Evolutionary conservation across 2,113 vertebrate genomes (phyloP).

Genomic region (Gallinago paraguaiae): DNA sequence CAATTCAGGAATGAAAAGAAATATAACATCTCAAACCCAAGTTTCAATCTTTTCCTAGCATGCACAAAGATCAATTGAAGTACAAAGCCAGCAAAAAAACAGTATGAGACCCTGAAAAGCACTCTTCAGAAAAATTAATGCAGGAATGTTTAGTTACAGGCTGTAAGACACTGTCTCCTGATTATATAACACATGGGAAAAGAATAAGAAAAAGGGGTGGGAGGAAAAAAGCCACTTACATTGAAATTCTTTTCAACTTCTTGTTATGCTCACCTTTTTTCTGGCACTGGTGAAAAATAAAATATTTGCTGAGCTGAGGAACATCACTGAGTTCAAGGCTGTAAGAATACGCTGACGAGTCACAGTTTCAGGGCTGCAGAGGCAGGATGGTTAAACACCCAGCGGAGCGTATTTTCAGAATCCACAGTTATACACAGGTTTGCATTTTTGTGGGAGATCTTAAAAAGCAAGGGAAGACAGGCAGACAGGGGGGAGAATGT

Average conservation of each 20-base stretch:
- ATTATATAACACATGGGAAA: background rate
- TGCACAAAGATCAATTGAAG: background rate
- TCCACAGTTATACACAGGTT: too few species aligned
- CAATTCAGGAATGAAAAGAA: background rate
- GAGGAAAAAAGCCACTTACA: background rate
- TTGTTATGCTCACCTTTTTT: background rate
- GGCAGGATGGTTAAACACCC: background rate
- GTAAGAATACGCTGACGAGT: background rate
- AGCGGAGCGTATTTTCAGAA: background rate
- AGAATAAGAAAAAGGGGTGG: background rate
- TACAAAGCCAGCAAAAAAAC: background rate
- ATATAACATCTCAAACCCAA: background rate
- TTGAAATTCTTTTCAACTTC: background rate
- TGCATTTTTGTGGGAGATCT: background rate
- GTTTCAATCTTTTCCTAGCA: background rate
- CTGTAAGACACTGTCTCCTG: background rate
- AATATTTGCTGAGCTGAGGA: slow-evolving; percentile 6
- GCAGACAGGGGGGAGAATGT: background rate
- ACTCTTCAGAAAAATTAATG: background rate
- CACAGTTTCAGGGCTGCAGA: background rate
- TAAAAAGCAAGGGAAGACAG: background rate
- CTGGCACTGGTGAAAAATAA: background rate
- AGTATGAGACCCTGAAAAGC: background rate
- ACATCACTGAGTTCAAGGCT: background rate
- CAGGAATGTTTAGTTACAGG: background rate